Evolutionary conservation across 2,888 invertebrate genomes (phyloP).

Genomic region (Drosophila bunnanda): DNA sequence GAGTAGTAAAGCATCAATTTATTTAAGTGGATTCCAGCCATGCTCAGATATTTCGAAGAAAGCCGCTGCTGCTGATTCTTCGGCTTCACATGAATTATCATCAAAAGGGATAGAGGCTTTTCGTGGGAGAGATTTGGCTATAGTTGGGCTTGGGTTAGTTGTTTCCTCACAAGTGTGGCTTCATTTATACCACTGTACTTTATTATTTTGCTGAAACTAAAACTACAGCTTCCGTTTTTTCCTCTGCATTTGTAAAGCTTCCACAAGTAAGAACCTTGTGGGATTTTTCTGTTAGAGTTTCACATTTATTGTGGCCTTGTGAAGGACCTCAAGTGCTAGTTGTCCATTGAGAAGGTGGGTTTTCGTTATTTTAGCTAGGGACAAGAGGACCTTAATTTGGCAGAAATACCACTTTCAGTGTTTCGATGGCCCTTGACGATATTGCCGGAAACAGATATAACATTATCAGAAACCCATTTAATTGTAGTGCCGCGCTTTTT

Average conservation of each 20-base stretch:
- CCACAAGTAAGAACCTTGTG: neutral
- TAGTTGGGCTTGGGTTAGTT: too few species aligned
- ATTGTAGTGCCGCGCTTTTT: constrained; percentile 8
- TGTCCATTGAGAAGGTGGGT: neutral
- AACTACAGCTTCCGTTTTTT: neutral
- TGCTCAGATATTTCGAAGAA: constrained; percentile 48
- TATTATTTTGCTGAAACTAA: neutral
- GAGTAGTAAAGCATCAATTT: constrained; percentile 72
- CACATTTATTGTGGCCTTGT: constrained; percentile 3
- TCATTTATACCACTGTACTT: neutral
- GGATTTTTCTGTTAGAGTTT: neutral
- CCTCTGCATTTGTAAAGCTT: neutral
- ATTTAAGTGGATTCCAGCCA: constrained; percentile 73
- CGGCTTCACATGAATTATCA: constrained; percentile 18
- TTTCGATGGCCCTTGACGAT: constrained; percentile 3
- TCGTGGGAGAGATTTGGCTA: neutral
- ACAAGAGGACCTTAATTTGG: neutral
- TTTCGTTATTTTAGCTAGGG: neutral
- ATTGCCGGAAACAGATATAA: neutral
- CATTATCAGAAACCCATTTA: constrained; percentile 20
- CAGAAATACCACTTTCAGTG: neutral
- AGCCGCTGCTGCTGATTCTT: constrained; percentile 4
- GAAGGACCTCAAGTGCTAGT: constrained; percentile 1
- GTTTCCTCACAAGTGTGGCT: neutral
- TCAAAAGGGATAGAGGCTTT: constrained; percentile 7